Percentiles rank a stretch among this genome's conserved stretches.
Evolutionary conservation across 1,140 invertebrate genomes (phyloP).

Genomic region (Archegozetes longisetosus): DNA sequence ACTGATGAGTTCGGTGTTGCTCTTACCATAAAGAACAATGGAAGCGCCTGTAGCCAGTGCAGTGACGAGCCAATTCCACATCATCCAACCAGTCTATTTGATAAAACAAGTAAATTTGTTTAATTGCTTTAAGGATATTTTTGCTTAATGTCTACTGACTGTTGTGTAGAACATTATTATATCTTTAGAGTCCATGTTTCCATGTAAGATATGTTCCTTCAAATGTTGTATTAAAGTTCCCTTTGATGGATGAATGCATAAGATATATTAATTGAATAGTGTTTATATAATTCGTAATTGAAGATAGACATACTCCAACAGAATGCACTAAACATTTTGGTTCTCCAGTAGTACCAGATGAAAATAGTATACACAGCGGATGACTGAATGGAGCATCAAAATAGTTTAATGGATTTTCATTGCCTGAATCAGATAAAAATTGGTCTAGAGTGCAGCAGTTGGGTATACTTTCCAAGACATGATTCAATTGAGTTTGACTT

Average conservation of each 20-base stretch:
- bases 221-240: slow-evolving; percentile 42
- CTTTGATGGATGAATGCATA: slow-evolving; percentile 22
- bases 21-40: slow-evolving; percentile 39
- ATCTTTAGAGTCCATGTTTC: slow-evolving; percentile 34
- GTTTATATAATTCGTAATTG: too few relatives aligned
- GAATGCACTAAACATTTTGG: slow-evolving; percentile 47
- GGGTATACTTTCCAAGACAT: not conserved
- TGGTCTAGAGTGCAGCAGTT: slow-evolving; percentile 5
- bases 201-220: slow-evolving; percentile 40
- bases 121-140: too few relatives aligned
- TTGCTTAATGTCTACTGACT: slow-evolving; percentile 26
- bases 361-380: slow-evolving; percentile 45
- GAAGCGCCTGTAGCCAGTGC: slow-evolving; percentile 32
- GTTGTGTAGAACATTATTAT: slow-evolving; percentile 44
- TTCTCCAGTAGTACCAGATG: slow-evolving; percentile 42
- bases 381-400: slow-evolving; percentile 42
- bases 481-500: not conserved
- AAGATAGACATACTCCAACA: slow-evolving; percentile 35
- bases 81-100: slow-evolving; percentile 43
- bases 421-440: slow-evolving; percentile 21
- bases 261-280: slow-evolving; percentile 2
- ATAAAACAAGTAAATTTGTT: not conserved
- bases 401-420: slow-evolving; percentile 28
- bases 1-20: too few relatives aligned
- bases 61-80: slow-evolving; percentile 43